These are phyloP conservation scores for Phaenicophaeus curvirostris DNA, from an alignment of 2,797 vertebrate species.

Conservation along the genomic window DNA sequence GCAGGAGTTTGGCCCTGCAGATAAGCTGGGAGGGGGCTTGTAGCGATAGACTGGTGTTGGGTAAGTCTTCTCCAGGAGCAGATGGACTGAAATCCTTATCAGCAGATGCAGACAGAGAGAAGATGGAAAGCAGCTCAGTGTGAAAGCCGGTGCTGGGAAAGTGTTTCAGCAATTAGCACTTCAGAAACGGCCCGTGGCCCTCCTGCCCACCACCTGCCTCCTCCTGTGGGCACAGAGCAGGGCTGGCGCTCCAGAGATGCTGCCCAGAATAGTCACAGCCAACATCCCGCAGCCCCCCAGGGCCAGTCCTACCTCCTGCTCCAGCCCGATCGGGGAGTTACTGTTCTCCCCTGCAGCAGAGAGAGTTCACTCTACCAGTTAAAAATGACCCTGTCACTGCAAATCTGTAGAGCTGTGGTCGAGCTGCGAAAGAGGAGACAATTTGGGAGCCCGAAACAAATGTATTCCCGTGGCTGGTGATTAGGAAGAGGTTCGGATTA, in stretches of 20 bases:
- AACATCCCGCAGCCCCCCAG: not conserved
- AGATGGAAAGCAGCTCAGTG: too few relatives aligned
- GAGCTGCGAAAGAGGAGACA: not conserved
- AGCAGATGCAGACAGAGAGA: too few relatives aligned
- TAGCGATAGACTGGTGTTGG: fast-evolving
- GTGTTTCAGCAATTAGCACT: too few relatives aligned
- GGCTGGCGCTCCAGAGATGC: not conserved
- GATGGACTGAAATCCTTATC: not conserved
- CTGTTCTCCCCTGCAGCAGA: not conserved
- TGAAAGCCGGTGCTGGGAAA: too few relatives aligned
- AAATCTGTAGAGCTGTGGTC: not conserved
- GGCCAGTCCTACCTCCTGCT: not conserved
- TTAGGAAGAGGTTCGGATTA: not conserved
- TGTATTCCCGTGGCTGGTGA: not conserved
- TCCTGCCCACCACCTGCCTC: not conserved
- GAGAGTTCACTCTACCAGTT: not conserved
- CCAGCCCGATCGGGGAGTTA: not conserved
- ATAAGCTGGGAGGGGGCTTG: not conserved
- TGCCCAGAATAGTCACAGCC: not conserved
- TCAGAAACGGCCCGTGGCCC: not conserved
- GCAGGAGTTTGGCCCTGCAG: not conserved
- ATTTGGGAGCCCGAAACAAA: not conserved
- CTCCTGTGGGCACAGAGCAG: not conserved
- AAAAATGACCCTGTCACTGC: not conserved
- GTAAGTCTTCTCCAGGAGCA: not conserved